Evolutionary conservation across 2,888 invertebrate genomes (phyloP).

Genomic region (Pseudococcus longispinus): DNA sequence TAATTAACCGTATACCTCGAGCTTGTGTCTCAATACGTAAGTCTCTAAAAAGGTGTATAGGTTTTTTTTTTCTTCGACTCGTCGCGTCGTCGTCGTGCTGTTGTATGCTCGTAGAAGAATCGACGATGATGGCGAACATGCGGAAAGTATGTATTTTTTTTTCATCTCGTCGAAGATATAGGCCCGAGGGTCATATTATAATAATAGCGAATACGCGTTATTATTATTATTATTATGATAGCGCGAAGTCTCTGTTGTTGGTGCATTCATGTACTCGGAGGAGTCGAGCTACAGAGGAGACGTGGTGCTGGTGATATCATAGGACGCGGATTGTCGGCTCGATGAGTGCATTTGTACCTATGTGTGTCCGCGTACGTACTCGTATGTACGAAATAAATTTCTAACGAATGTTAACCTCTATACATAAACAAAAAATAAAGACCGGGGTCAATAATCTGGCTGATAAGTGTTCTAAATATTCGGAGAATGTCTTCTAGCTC

Average conservation of each 20-base stretch:
- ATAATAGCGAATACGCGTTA: conserved; percentile 3
- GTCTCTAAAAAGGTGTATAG: not conserved
- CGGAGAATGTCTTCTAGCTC: not conserved
- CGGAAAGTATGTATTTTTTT: conserved; percentile 1
- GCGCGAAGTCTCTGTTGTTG: conserved; percentile 7
- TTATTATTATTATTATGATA: conserved; percentile 10
- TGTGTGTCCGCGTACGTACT: not conserved
- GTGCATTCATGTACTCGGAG: conserved; percentile 3
- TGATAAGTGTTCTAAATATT: conserved; percentile 5
- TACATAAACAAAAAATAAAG: not conserved
- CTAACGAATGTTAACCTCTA: conserved; percentile 7
- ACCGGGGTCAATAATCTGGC: conserved; percentile 17
- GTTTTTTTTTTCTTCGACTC: not conserved
- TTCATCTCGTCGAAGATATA: not conserved
- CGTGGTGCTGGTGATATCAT: conserved; percentile 13
- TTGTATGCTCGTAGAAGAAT: too few species aligned
- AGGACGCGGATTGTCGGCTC: not conserved
- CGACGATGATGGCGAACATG: not conserved
- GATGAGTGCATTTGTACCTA: not conserved
- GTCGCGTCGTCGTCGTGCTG: not conserved
- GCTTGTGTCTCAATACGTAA: not conserved
- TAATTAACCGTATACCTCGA: conserved; percentile 18
- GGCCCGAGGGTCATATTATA: conserved; percentile 24
- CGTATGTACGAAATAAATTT: not conserved
- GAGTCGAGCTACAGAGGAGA: not conserved